A percentile compares a stretch with the other conserved stretches of the same genome.
Conservation (phyloP, 1,140 invertebrate species). For the Bombus vancouverensis region DNA sequence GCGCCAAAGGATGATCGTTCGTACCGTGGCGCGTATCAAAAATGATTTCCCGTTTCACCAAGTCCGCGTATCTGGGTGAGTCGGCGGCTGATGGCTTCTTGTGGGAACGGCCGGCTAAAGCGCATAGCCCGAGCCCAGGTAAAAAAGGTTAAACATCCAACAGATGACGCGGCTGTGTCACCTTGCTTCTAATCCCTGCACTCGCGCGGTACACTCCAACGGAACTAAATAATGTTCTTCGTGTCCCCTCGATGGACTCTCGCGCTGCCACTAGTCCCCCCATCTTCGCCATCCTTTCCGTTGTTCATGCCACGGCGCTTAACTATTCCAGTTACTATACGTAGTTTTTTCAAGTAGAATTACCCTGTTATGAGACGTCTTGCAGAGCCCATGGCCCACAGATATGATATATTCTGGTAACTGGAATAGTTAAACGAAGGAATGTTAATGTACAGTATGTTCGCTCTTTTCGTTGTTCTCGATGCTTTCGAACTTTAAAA, state of each 20-base stretch:
- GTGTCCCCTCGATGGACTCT: conserved; percentile 17
- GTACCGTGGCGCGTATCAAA: conserved; percentile 14
- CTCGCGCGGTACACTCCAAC: conserved; percentile 51
- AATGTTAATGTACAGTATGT: neutral
- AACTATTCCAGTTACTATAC: neutral
- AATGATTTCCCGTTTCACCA: conserved; percentile 53
- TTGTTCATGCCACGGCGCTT: neutral
- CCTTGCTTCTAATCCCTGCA: conserved; percentile 65
- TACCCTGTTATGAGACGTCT: neutral
- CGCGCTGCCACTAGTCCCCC: neutral
- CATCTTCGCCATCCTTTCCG: neutral
- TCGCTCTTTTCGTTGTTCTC: no score
- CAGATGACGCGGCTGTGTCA: conserved; percentile 73
- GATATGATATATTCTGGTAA: neutral
- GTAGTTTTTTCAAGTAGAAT: neutral
- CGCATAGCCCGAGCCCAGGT: conserved; percentile 18
- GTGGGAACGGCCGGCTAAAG: conserved; percentile 45
- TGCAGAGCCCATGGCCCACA: neutral
- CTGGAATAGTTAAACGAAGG: neutral
- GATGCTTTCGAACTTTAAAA: no score
- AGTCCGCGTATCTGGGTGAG: conserved; percentile 36
- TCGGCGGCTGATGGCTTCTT: conserved; percentile 47
- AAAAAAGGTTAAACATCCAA: conserved; percentile 72
- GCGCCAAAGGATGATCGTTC: neutral
- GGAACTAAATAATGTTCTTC: conserved; percentile 64